Base-by-base conservation (phyloP, 1,140 invertebrate species). In the Drosophila lacteicornis region DNA sequence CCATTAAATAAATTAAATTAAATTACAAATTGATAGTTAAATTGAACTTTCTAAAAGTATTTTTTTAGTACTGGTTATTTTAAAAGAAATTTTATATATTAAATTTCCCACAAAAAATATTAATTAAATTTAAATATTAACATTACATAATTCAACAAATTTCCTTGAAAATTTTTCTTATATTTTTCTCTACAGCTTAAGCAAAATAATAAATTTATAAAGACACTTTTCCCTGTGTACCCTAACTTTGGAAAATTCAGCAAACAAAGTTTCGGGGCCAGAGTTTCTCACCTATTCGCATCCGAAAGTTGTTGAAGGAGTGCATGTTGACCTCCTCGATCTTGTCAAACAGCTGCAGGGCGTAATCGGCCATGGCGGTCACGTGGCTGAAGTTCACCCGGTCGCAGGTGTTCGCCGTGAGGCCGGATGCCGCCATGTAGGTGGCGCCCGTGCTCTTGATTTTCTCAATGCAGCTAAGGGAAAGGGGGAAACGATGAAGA, bases 361-460 rank as follows among this genome's bases (percentile, higher is more conserved):
- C 97, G 92, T 97, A 99, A 91, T 99, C 97, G 0, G 97, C 97
- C 96, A 98, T 98, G 0, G 97, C 96, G 0, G 96, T 97, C 45
- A 98, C 96, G 93, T 98, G 97, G 2, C 94, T 94, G 91, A 94
- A 96, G 76, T 95, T 95, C 47, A 94, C 94, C 91, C 96, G 95
- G 93, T 98, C 97, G 73, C 97, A 96, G 1, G 96, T 97, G 47
- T 95, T 94, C 55, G 95, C 95, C 3, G 97, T 97, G 47, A 97
- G 92, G 36, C 97, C 97, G 96, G 98, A 98, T 17, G 98, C 98
- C 3, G 98, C 98, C 98, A 99, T 99, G 90, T 99, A 99, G 0
- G 98, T 99, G 13, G 97, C 96, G 9, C 98, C 98, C 1, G 98
- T 99, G 66, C 98, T 98, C 93, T 99, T 99, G 82, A 99, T 99